phyloP scores from a whole-genome alignment of 2,888 invertebrate species.

The Sarcophaga caerulescens region DNA sequence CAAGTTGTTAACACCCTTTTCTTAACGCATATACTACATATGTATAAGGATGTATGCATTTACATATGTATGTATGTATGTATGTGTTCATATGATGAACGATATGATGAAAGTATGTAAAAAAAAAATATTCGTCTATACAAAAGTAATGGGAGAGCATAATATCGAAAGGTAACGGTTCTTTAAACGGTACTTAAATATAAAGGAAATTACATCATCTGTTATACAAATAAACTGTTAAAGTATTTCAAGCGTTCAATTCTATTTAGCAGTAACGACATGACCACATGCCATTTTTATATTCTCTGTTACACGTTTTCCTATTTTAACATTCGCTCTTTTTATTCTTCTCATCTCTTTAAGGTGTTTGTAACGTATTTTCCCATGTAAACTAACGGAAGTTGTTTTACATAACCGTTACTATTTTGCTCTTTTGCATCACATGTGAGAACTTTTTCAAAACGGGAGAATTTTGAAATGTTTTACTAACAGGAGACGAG shows the following conservation, averaged over 20 bases:
- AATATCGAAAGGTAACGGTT: neutral
- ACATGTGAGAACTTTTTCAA: slow-evolving; percentile 8
- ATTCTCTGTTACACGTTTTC: too few relatives aligned
- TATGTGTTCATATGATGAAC: too few relatives aligned
- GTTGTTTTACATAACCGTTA: neutral
- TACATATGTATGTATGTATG: neutral
- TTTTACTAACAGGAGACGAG: slow-evolving; percentile 29
- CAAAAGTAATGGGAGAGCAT: neutral
- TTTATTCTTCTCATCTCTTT: too few relatives aligned
- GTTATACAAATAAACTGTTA: neutral
- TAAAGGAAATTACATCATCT: neutral
- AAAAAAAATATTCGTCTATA: neutral
- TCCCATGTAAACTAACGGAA: neutral
- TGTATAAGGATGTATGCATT: neutral
- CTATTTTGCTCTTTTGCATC: neutral
- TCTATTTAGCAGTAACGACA: too few relatives aligned
- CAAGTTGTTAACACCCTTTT: neutral
- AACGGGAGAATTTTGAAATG: slow-evolving; percentile 41
- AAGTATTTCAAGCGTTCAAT: neutral
- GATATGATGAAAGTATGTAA: neutral
- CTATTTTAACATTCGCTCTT: too few relatives aligned
- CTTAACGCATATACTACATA: neutral
- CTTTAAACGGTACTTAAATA: too few relatives aligned
- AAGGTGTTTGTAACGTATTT: neutral
- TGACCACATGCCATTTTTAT: too few relatives aligned